Evolutionary conservation across 2,797 vertebrate species (phyloP).

Genomic region (Caiman crocodilus): DNA sequence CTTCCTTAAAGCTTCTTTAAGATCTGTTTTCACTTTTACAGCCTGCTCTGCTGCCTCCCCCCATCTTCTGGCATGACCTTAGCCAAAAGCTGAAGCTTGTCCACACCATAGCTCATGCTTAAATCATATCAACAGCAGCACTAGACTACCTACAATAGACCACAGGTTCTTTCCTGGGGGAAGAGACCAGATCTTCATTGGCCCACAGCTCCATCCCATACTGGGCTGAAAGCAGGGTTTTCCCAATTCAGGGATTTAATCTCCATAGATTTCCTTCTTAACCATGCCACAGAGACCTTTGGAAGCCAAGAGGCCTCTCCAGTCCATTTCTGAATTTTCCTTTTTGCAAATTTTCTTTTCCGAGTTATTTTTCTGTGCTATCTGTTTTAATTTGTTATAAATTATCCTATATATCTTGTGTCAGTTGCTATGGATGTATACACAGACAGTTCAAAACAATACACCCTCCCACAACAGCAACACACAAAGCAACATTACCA

Average conservation of each 20-base stretch:
- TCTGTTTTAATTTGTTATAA: neutral
- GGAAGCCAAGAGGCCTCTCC: accelerated
- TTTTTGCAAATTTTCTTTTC: neutral
- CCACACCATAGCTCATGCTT: neutral
- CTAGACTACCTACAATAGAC: accelerated
- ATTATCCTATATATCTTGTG: neutral
- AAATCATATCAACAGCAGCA: accelerated
- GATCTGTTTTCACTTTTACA: neutral
- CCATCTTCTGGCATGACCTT: neutral
- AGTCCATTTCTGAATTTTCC: neutral
- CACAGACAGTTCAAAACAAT: neutral
- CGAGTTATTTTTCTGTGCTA: neutral
- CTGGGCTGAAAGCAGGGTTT: neutral
- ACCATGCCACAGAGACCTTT: neutral
- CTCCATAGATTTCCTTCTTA: neutral
- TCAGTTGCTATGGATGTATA: neutral
- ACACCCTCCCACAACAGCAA: neutral
- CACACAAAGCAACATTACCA: neutral
- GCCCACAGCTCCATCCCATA: neutral
- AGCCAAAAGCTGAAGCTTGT: neutral
- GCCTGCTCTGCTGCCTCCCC: neutral
- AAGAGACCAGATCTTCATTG: neutral
- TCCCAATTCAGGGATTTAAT: neutral
- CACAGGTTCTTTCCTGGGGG: neutral
- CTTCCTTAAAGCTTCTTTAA: neutral